Percentiles rank a stretch among this genome's conserved stretches.
Evolutionary conservation across 2,888 invertebrate genomes (phyloP).

Genomic region (Pseudeuparius sepicola): DNA sequence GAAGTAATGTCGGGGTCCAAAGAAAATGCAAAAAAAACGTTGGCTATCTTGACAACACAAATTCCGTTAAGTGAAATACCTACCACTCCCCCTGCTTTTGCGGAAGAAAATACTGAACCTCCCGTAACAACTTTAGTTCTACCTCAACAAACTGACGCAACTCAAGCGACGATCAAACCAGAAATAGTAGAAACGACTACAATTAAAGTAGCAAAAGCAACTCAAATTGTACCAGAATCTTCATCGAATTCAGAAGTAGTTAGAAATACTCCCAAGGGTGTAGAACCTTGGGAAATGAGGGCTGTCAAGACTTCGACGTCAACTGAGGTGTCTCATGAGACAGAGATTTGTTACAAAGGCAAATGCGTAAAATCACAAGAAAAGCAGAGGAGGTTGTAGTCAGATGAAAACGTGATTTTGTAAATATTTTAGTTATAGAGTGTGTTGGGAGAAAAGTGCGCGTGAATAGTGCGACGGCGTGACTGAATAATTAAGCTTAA

Average conservation of each 20-base stretch:
- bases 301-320: constrained; percentile 67
- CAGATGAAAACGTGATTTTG: too few species aligned
- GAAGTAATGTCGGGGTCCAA: too few species aligned
- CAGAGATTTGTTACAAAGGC: constrained; percentile 80
- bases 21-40: constrained; percentile 6
- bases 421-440: too few species aligned
- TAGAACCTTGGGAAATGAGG: constrained; percentile 44
- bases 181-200: constrained; percentile 16
- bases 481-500: too few species aligned
- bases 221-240: constrained; percentile 36
- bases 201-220: constrained; percentile 29
- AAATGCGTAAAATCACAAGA: constrained; percentile 61
- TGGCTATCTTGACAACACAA: too few species aligned
- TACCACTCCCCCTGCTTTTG: constrained; percentile 29
- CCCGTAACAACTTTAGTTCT: constrained; percentile 18
- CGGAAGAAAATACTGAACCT: constrained; percentile 29
- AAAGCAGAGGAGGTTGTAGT: constrained; percentile 21
- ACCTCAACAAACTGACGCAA: constrained; percentile 22
- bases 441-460: too few species aligned
- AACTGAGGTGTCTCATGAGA: constrained; percentile 74
- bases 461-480: too few species aligned
- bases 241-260: constrained; percentile 20
- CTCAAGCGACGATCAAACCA: constrained; percentile 6
- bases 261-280: too few species aligned
- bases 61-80: too few species aligned